Conservation (phyloP, 2,113 vertebrate species). For the Eleginops maclovinus region DNA sequence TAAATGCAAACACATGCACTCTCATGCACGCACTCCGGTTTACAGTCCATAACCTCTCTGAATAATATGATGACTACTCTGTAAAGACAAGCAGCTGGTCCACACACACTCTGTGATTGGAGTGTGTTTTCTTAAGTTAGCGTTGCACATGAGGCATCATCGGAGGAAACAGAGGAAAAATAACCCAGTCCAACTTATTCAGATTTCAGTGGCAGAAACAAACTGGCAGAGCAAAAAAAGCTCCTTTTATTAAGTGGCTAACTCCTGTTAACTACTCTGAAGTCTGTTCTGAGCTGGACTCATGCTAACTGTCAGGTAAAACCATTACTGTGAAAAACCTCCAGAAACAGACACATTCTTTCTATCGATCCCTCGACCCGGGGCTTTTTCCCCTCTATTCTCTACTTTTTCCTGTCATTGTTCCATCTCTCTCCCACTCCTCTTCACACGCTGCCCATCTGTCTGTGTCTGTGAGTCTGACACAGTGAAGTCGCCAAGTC, state of each 20-base stretch:
- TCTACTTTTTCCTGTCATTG: constrained; percentile 32
- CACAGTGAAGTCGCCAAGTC: constrained; percentile 46
- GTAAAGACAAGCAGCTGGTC: constrained; percentile 61
- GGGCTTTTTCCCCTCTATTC: constrained; percentile 10
- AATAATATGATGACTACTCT: constrained; percentile 39
- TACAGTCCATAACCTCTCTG: constrained; percentile 27
- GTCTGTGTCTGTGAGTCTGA: constrained; percentile 48
- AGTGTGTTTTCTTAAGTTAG: constrained; percentile 9
- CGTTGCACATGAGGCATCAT: constrained; percentile 20
- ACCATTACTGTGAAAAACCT: constrained; percentile 42
- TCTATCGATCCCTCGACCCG: constrained; percentile 5
- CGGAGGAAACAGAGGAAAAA: constrained; percentile 24
- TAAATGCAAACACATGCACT: constrained; percentile 9
- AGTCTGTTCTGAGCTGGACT: constrained; percentile 13
- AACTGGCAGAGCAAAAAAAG: constrained; percentile 27
- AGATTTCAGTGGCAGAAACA: constrained; percentile 35
- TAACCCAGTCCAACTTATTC: constrained; percentile 34
- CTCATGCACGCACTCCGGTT: constrained; percentile 1
- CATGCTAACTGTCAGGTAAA: constrained; percentile 55
- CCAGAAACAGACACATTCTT: constrained; percentile 28
- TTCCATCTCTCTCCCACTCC: constrained; percentile 37
- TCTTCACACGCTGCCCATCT: constrained; percentile 58
- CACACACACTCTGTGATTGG: constrained; percentile 17
- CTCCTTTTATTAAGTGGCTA: constrained; percentile 30
- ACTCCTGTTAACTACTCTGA: constrained; percentile 30